phyloP scores from a whole-genome alignment of 2,888 invertebrate genomes.

The Nezara viridula region DNA sequence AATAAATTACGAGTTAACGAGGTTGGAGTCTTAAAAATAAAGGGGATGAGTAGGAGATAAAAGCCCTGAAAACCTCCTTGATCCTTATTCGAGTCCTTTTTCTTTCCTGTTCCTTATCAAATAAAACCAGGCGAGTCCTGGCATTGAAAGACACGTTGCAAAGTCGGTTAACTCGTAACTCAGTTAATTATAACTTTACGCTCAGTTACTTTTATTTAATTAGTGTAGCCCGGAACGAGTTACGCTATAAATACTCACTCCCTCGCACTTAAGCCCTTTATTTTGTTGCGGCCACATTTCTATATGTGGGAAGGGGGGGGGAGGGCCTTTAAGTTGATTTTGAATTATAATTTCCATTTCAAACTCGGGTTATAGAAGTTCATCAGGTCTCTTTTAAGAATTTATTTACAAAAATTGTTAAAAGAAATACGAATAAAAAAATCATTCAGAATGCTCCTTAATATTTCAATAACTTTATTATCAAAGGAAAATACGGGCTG shows the following conservation, averaged over 20 bases:
- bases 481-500: no score
- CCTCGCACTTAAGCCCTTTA: not conserved
- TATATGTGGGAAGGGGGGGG: not conserved
- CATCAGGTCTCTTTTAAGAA: no score
- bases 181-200: conserved; percentile 41
- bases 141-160: conserved; percentile 13
- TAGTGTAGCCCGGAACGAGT: not conserved
- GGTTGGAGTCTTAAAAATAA: not conserved
- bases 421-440: no score
- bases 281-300: not conserved
- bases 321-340: not conserved
- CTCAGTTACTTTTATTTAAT: conserved; percentile 23
- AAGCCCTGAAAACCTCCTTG: conserved; percentile 6
- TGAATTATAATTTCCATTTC: not conserved
- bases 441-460: no score
- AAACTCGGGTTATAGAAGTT: not conserved
- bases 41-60: not conserved
- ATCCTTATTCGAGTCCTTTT: conserved; percentile 18
- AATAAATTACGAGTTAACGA: conserved; percentile 19
- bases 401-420: no score
- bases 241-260: not conserved
- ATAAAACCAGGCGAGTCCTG: not conserved
- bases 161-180: conserved; percentile 26
- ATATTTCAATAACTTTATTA: no score
- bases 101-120: conserved; percentile 24